Conservation (phyloP, 2,797 vertebrate genomes). For the Neosilurus hyrtlii region DNA sequence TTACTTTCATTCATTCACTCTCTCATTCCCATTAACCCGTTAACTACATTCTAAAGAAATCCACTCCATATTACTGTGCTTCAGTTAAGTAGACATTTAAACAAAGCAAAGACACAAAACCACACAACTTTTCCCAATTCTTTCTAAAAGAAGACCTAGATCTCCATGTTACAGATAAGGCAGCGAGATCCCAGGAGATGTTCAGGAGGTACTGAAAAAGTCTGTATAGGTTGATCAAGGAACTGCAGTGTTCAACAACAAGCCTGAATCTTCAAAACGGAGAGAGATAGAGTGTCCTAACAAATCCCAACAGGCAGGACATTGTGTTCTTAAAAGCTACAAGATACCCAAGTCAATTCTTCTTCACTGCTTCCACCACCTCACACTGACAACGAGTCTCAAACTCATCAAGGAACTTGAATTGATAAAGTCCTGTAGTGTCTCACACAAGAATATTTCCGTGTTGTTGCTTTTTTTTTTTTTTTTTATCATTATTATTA, state of each 20-base stretch:
- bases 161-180: constrained; percentile 49
- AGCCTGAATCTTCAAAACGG: constrained; percentile 18
- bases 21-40: neutral
- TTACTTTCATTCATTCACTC: constrained; percentile 12
- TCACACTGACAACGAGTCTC: constrained; percentile 26
- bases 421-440: constrained; percentile 53
- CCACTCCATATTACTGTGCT: constrained; percentile 45
- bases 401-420: constrained; percentile 34
- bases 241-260: neutral
- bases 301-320: constrained; percentile 31
- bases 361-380: neutral
- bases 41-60: constrained; percentile 24
- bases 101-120: neutral
- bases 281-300: neutral
- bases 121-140: constrained; percentile 16
- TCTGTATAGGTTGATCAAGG: constrained; percentile 12
- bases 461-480: too few relatives aligned
- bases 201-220: constrained; percentile 46
- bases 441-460: constrained; percentile 47
- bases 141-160: constrained; percentile 23
- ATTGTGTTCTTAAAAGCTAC: constrained; percentile 46
- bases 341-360: constrained; percentile 28
- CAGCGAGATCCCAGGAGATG: constrained; percentile 49
- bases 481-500: too few relatives aligned
- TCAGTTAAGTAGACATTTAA: constrained; percentile 24